These are phyloP conservation scores for Melanchra persicariae DNA, from an alignment of 2,888 invertebrate genomes.

Conservation along the genomic window DNA sequence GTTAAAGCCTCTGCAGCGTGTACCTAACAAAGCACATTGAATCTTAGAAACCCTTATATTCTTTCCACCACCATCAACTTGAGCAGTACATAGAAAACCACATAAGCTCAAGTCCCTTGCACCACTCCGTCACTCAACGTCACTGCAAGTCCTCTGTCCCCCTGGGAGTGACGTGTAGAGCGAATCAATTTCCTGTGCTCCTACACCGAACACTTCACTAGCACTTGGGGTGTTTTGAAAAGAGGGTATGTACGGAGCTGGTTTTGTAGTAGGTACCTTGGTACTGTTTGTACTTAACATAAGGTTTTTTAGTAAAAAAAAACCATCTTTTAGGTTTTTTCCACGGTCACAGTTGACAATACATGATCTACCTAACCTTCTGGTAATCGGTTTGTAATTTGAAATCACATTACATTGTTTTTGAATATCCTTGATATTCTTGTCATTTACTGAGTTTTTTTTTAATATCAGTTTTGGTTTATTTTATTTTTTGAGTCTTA, in stretches of 20 bases:
- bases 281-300: conserved; percentile 6
- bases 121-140: conserved; percentile 55
- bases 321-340: not conserved
- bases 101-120: conserved; percentile 29
- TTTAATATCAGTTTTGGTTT: no score
- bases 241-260: conserved; percentile 11
- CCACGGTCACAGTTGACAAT: not conserved
- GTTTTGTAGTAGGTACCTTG: conserved; percentile 4
- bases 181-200: conserved; percentile 65
- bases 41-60: not conserved
- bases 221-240: conserved; percentile 49
- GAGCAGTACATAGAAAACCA: conserved; percentile 22
- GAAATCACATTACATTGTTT: not conserved
- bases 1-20: not conserved
- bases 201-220: conserved; percentile 40
- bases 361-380: not conserved
- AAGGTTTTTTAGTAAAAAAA: not conserved
- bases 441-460: not conserved
- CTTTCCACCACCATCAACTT: not conserved
- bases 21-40: not conserved
- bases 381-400: not conserved
- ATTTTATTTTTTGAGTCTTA: not conserved
- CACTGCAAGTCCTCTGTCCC: conserved; percentile 57
- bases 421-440: not conserved
- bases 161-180: conserved; percentile 62